Conservation (phyloP, 2,113 vertebrate genomes). For the Alces alces region DNA sequence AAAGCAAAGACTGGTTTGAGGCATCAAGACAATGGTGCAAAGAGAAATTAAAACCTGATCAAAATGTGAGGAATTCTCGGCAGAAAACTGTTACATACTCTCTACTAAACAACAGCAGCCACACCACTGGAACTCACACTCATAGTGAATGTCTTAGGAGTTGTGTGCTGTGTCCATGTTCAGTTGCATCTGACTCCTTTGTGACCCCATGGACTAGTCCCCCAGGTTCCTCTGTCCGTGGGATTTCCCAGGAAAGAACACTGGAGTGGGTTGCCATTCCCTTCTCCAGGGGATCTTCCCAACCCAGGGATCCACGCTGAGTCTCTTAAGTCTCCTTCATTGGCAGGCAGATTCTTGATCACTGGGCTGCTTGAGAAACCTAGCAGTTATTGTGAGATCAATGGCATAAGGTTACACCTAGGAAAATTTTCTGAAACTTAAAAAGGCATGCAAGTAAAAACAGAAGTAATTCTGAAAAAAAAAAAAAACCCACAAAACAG, state of each 20-base stretch:
- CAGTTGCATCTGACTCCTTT: not conserved
- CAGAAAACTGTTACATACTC: not conserved
- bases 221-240: not conserved
- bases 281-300: not conserved
- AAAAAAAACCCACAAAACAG: not conserved
- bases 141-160: too few relatives aligned
- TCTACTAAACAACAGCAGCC: not conserved
- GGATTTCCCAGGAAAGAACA: not conserved
- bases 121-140: not conserved
- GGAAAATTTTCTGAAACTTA: not conserved
- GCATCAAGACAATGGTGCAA: not conserved
- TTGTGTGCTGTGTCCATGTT: not conserved
- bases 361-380: not conserved
- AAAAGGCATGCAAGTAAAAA: not conserved
- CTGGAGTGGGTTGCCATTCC: not conserved
- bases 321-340: not conserved
- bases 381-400: not conserved
- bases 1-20: not conserved
- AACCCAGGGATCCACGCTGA: fast-evolving
- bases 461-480: not conserved
- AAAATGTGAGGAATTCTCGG: not conserved
- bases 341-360: not conserved
- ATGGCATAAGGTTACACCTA: not conserved
- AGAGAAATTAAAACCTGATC: not conserved
- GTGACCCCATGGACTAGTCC: not conserved